Conservation (phyloP, 2,888 invertebrate genomes). For the Palloptera scutellata region DNA sequence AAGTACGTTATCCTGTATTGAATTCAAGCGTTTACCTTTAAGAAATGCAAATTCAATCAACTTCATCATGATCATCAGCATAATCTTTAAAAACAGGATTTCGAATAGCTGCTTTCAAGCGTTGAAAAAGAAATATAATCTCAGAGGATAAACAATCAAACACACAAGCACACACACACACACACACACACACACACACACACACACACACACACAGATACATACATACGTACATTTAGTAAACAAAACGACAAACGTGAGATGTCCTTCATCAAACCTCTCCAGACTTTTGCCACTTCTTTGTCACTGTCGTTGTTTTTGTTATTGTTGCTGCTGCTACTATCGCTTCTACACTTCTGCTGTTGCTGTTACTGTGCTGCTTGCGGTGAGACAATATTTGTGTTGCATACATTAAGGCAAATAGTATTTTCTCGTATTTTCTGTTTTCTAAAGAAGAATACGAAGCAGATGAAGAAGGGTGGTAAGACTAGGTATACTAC, state of each 20-base stretch:
- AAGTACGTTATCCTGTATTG: background rate
- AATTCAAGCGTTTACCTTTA: too few relatives aligned
- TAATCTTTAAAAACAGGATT: background rate
- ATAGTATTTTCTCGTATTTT: background rate
- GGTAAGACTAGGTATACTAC: slow-evolving; percentile 5
- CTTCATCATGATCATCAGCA: background rate
- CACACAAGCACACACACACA: too few relatives aligned
- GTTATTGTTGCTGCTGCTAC: too few relatives aligned
- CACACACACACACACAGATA: slow-evolving; percentile 8
- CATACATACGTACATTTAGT: background rate
- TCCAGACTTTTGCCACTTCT: background rate
- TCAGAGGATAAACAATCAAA: background rate
- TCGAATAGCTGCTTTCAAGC: background rate
- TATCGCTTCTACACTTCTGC: slow-evolving; percentile 10
- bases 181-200: background rate
- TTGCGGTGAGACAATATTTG: slow-evolving; percentile 53
- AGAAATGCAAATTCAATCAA: background rate
- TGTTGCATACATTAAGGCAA: slow-evolving; percentile 47
- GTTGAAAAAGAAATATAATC: background rate
- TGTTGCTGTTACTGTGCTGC: slow-evolving; percentile 35
- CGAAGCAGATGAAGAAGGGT: background rate
- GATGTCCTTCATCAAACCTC: too few relatives aligned
- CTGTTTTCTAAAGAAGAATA: background rate
- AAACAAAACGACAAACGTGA: too few relatives aligned
- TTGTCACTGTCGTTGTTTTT: slow-evolving; percentile 6